These are phyloP conservation scores for Telmatochromis sp. DNA, from an alignment of 2,113 vertebrate genomes.

Conservation along the genomic window DNA sequence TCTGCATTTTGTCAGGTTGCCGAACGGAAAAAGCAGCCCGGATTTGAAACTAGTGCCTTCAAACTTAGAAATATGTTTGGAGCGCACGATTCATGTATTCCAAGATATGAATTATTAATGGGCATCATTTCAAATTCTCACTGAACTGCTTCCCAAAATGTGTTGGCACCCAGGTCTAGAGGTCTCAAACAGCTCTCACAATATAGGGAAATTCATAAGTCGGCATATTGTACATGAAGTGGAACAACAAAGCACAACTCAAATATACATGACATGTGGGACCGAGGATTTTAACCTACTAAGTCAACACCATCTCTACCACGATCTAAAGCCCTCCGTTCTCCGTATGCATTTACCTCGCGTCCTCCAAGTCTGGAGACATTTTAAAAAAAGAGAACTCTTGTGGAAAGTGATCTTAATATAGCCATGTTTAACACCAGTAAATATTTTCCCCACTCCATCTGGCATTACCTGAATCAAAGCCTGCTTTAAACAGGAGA, in stretches of 20 bases:
- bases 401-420: slow-evolving; percentile 42
- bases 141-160: slow-evolving; percentile 71
- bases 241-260: slow-evolving; percentile 62
- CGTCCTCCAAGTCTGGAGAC: neutral
- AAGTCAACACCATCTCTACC: slow-evolving; percentile 22
- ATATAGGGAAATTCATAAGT: slow-evolving; percentile 42
- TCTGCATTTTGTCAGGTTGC: neutral
- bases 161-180: slow-evolving; percentile 64
- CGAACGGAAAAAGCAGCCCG: neutral
- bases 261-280: slow-evolving; percentile 65
- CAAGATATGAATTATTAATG: slow-evolving; percentile 68
- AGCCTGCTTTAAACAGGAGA: slow-evolving; percentile 37
- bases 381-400: neutral
- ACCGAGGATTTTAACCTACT: slow-evolving; percentile 24
- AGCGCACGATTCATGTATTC: slow-evolving; percentile 62
- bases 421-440: slow-evolving; percentile 46
- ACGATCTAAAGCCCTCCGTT: slow-evolving; percentile 14
- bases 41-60: slow-evolving; percentile 46
- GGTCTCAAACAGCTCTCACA: slow-evolving; percentile 61
- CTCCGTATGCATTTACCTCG: slow-evolving; percentile 13
- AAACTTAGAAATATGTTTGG: slow-evolving; percentile 57
- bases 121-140: slow-evolving; percentile 68
- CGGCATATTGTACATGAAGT: slow-evolving; percentile 55
- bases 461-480: slow-evolving; percentile 55
- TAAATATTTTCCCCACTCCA: slow-evolving; percentile 53